These are phyloP conservation scores for Drymonia ruficornis DNA, from an alignment of 2,888 invertebrate genomes.

Conservation along the genomic window DNA sequence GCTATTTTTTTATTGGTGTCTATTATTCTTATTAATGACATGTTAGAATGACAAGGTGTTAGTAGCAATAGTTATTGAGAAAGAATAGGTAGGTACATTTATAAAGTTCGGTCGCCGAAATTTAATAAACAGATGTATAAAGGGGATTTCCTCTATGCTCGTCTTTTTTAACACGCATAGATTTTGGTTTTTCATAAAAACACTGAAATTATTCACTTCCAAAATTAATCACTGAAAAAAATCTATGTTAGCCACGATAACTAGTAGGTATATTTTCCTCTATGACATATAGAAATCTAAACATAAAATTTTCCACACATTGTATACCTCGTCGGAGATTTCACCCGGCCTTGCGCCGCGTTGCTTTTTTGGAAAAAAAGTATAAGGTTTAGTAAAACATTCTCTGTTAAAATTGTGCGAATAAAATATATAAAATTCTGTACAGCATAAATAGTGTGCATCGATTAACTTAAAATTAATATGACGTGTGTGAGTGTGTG, in stretches of 20 bases:
- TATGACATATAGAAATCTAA: slow-evolving; percentile 76
- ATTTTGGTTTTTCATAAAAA: slow-evolving; percentile 19
- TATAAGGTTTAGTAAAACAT: slow-evolving; percentile 77
- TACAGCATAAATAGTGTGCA: slow-evolving; percentile 37
- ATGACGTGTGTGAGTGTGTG: slow-evolving; percentile 30
- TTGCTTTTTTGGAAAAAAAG: slow-evolving; percentile 87
- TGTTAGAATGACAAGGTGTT: slow-evolving; percentile 71
- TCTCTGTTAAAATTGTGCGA: slow-evolving; percentile 75
- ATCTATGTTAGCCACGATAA: slow-evolving; percentile 81
- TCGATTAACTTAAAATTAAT: slow-evolving; percentile 32
- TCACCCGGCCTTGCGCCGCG: slow-evolving; percentile 92
- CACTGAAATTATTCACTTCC: slow-evolving; percentile 42
- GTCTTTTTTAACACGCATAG: slow-evolving; percentile 19
- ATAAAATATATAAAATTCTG: slow-evolving; percentile 48
- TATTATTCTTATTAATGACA: slow-evolving; percentile 35
- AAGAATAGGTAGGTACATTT: slow-evolving; percentile 28
- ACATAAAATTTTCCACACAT: slow-evolving; percentile 79
- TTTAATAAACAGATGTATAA: slow-evolving; percentile 19
- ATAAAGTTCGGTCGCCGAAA: slow-evolving; percentile 16
- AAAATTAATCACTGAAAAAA: slow-evolving; percentile 72
- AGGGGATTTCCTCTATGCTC: slow-evolving; percentile 16
- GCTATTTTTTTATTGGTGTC: slow-evolving; percentile 26
- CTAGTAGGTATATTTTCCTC: slow-evolving; percentile 59
- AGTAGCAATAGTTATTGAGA: slow-evolving; percentile 52
- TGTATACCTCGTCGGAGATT: slow-evolving; percentile 89